Base-by-base conservation (phyloP, 2,113 vertebrate genomes). In the Catharus minimus region DNA sequence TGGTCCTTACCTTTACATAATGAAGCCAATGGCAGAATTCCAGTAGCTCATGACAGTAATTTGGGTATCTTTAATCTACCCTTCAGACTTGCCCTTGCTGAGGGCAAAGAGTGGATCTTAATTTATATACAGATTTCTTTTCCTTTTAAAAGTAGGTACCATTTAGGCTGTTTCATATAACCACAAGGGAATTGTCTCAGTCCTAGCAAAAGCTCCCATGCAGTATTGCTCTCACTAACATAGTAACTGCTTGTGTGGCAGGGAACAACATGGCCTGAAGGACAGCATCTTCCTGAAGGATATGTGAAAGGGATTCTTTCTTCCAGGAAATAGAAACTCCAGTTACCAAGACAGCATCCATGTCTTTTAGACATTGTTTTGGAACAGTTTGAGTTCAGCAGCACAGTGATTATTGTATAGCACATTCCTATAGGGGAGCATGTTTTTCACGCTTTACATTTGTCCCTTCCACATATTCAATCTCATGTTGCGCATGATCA, bases 401-500 rank as follows among this genome's bases (percentile, higher is more conserved):
- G 20, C 8, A 19, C 8, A 22, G 16, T 43, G 58, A 56, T 44
- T 36, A 56, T 8, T 9, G 11, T 13, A 20, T 9, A 61, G 8
- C 16, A 43, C 12, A 58, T 15, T 49, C 2, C 2, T 19, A 13
- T 5, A 30, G 2, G 5, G 7, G 3, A 39, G 11, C 1, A 5
- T 18, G 13, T 2, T 50, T 82, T 75, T 39, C 24, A 65, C 15
- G 24, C 5, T 20, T 67, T 13, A 3, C n/a, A 2, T 58, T 66
- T 67, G 27, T 28, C 41, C 26, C 6, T 12, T 64, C 10, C 57
- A 32, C 6, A 19, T 3, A 50, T 26, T 80, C 58, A 61, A 53
- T n/a, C 10, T 44, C 2, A 0, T 39, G 2, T 17, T 41, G 20
- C 10, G 23, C 8, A 43, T 15, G 15, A 56, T 23, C 6, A 23